Evolutionary conservation across 2,888 invertebrate genomes (phyloP).

Genomic region (Sialis lutaria): DNA sequence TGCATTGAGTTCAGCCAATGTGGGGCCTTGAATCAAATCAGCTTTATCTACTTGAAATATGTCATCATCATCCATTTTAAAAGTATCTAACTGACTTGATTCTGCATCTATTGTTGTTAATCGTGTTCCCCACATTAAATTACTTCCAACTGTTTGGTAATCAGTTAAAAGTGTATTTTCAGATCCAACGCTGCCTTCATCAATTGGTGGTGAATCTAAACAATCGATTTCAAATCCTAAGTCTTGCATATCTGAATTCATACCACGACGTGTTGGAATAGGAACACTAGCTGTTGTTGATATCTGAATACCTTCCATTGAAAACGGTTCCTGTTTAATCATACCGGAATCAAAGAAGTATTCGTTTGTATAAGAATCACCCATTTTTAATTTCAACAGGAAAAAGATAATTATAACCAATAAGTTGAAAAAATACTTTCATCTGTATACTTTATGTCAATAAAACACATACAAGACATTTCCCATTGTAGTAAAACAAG

Average conservation of each 20-base stretch:
- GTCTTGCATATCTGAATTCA: slow-evolving; percentile 24
- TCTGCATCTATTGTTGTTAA: slow-evolving; percentile 10
- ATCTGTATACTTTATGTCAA: too few species aligned
- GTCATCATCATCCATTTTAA: slow-evolving; percentile 75
- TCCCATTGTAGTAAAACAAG: too few species aligned
- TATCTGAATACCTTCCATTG: slow-evolving; percentile 23
- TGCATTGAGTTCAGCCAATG: slow-evolving; percentile 69
- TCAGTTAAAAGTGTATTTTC: slow-evolving; percentile 12
- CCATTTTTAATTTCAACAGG: slow-evolving; percentile 24
- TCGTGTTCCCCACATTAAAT: slow-evolving; percentile 27
- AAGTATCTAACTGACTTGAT: slow-evolving; percentile 31
- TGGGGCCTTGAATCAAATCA: slow-evolving; percentile 68
- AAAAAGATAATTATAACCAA: too few species aligned
- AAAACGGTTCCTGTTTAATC: slow-evolving; percentile 40
- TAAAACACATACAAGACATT: too few species aligned
- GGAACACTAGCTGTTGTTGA: slow-evolving; percentile 41
- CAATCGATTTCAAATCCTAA: slow-evolving; percentile 37
- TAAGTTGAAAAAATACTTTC: too few species aligned
- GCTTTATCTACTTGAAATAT: slow-evolving; percentile 80
- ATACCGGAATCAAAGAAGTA: slow-evolving; percentile 43
- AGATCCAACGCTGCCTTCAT: slow-evolving; percentile 19
- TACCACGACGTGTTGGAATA: slow-evolving; percentile 31
- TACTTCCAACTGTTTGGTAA: slow-evolving; percentile 27
- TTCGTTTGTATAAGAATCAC: slow-evolving; percentile 43
- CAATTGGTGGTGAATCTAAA: slow-evolving; percentile 34